Base-by-base conservation (phyloP, 2,797 vertebrate genomes). In the Enteromius thamalakanensis region DNA sequence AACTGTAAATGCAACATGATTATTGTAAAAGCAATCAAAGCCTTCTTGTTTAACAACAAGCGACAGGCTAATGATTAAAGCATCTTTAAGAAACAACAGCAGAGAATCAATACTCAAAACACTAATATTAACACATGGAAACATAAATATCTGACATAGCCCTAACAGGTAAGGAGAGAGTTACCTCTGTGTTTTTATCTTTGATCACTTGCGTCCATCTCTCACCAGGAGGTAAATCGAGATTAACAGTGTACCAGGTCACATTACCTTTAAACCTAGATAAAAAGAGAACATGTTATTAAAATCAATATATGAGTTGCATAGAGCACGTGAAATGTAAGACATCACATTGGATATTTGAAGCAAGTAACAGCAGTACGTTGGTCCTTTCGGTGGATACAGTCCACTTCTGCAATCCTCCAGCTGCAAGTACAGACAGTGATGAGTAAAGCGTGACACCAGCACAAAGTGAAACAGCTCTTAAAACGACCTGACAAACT, bases 301-400 rank as follows among this genome's bases (percentile, higher is more conserved):
- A 42, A 9, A 6, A 23, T 6, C 12, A 80, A 7, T 23, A 45
- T 15, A 15, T 37, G 6, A 65, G 17, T 32, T 21, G 4, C 23
- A 47, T 1, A 45, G 26, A 47, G 6, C 14, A 26, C 37, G n/a
- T 26, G 6, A 17, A 26, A 17, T 60, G 14, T 14, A 64, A 9
- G 0, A 76, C 53, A 40, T 5, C 8, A 45, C 5, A 29, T 6
- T 51, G 9, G 5, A 64, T 8, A 49, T 64, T 12, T 49, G 15
- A 53, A 40, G 3, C 53, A 2, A 26, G 42, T 23, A 19, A 62
- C 26, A n/a, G 69, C 21, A 40, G 95, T 93, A 99, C 98, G 97
- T 99, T 72, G 97, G 96, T 49, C 98, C 98, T 8, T 93, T 93
- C 29, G 98, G 98, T 78, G 98, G 98, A 85, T 98, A 99, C 84